Evolutionary conservation across 2,113 vertebrate species (phyloP).

Genomic region (Rhinopithecus roxellana): DNA sequence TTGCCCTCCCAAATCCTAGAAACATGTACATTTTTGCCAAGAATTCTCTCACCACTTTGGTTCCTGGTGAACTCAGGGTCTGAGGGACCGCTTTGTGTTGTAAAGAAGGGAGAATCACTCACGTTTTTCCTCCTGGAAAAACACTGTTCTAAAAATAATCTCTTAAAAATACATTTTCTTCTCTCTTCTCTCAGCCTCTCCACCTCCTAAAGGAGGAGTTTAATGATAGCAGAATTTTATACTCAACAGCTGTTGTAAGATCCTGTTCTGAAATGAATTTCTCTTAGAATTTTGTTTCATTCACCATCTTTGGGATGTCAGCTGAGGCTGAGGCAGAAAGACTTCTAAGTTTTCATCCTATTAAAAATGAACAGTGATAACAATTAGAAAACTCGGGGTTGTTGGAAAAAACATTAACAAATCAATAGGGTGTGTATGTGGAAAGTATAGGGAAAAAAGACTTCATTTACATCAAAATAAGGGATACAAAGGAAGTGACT

Average conservation of each 20-base stretch:
- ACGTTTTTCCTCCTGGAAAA: background rate
- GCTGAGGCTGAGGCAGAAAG: background rate
- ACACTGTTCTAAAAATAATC: background rate
- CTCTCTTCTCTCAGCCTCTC: background rate
- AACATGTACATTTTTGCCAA: background rate
- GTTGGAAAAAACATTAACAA: conserved; percentile 14
- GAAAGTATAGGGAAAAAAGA: background rate
- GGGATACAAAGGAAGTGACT: background rate
- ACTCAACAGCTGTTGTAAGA: background rate
- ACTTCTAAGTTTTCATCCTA: background rate
- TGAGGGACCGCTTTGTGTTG: background rate
- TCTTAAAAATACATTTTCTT: background rate
- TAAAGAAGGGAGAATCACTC: background rate
- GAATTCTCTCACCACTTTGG: background rate
- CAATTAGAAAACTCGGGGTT: conserved; percentile 8
- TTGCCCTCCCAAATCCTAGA: background rate
- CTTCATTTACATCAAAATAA: background rate
- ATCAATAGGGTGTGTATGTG: background rate
- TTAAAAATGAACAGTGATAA: conserved; percentile 9
- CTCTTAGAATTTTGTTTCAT: background rate
- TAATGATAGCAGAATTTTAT: background rate
- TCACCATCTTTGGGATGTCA: background rate
- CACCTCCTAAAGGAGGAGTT: background rate
- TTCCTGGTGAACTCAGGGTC: background rate
- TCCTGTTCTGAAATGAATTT: background rate